Evolutionary conservation across 2,113 vertebrate species (phyloP).

Genomic region (Typhlomys cinereus): DNA sequence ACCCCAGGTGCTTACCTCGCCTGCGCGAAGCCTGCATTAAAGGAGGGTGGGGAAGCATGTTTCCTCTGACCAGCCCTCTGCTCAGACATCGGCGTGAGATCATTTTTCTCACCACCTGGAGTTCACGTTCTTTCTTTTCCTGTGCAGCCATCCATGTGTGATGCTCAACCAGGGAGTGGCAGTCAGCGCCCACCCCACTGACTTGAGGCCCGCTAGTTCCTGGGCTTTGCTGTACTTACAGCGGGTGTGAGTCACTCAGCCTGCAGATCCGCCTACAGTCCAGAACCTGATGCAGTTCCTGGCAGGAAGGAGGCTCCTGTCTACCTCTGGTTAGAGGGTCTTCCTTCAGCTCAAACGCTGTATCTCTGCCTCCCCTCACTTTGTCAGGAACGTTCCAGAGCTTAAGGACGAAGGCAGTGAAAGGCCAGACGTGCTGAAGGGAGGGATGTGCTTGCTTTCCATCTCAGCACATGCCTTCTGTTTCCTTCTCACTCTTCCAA

Average conservation of each 20-base stretch:
- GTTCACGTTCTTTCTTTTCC: not conserved
- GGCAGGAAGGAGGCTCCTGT: not conserved
- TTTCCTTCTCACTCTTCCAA: not conserved
- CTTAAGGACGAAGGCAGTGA: not conserved
- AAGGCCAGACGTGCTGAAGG: not conserved
- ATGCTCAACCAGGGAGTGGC: not conserved
- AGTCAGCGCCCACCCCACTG: not conserved
- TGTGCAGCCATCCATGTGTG: not conserved
- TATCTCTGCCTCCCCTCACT: not conserved
- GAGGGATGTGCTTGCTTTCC: not conserved
- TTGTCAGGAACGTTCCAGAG: not conserved
- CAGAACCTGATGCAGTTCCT: not conserved
- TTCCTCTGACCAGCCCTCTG: not conserved
- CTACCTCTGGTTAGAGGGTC: fast-evolving
- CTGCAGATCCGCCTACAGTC: not conserved
- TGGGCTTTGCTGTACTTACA: not conserved
- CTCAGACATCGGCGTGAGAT: not conserved
- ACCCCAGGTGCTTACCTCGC: slow-evolving; percentile 29
- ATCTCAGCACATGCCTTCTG: not conserved
- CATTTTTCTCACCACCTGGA: not conserved
- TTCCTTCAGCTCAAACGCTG: not conserved
- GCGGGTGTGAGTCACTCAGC: not conserved
- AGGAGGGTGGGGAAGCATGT: not conserved
- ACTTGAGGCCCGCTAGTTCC: not conserved
- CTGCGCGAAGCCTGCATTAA: not conserved